Percentiles rank a stretch among this genome's conserved stretches.
Evolutionary conservation across 2,888 invertebrate species (phyloP).

Genomic region (Cyclophora punctaria): DNA sequence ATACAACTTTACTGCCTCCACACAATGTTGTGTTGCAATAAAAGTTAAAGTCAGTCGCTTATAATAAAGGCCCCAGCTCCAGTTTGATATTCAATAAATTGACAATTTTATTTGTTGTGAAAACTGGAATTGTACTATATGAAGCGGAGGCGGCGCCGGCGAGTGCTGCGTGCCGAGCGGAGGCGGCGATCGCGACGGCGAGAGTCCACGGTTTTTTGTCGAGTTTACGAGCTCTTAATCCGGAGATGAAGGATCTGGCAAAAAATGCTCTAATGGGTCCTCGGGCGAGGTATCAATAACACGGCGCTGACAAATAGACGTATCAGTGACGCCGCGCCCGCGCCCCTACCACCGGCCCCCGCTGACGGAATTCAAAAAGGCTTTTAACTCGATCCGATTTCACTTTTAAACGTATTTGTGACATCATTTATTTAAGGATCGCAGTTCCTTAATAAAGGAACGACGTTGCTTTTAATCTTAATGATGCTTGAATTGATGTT

Average conservation of each 20-base stretch:
- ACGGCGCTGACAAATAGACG: slow-evolving; percentile 13
- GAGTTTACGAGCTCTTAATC: slow-evolving; percentile 31
- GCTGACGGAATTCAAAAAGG: slow-evolving; percentile 3
- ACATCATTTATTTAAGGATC: no score
- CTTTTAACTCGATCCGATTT: slow-evolving; percentile 7
- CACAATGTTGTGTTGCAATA: slow-evolving; percentile 3
- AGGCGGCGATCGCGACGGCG: slow-evolving; percentile 32
- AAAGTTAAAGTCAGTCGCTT: not conserved
- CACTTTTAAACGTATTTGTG: not conserved
- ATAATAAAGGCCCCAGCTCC: no score
- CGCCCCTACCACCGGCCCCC: not conserved
- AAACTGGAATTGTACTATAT: no score
- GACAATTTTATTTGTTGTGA: no score
- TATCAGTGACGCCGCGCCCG: slow-evolving; percentile 9
- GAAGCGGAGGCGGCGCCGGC: not conserved
- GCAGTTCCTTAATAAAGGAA: no score
- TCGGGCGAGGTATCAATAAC: slow-evolving; percentile 29
- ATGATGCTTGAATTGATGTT: no score
- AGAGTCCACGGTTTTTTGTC: slow-evolving; percentile 27
- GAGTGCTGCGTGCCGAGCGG: not conserved
- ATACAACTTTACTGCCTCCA: slow-evolving; percentile 1
- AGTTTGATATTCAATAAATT: no score
- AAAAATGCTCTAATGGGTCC: slow-evolving; percentile 32
- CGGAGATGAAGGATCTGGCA: slow-evolving; percentile 25
- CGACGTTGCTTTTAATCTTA: no score